phyloP scores from a whole-genome alignment of 1,140 invertebrate species.

The Tribolium madens region DNA sequence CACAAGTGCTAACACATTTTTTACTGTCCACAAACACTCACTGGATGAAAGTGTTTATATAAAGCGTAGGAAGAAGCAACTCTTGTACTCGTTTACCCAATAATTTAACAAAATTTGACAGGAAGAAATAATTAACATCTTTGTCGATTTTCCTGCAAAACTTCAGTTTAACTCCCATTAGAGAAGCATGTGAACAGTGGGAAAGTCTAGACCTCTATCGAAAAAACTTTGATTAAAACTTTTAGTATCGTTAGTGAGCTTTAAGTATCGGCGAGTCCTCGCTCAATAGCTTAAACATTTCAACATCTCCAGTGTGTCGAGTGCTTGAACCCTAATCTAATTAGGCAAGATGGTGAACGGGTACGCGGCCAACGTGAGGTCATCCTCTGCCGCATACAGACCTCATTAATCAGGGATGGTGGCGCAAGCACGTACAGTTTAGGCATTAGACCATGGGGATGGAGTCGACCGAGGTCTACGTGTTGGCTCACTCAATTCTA shows the following conservation, averaged over 20 bases:
- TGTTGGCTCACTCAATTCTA: constrained; percentile 13
- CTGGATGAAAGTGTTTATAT: background rate
- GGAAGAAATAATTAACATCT: background rate
- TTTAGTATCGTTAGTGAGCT: background rate
- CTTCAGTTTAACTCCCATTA: background rate
- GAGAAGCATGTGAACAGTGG: background rate
- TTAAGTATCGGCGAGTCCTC: background rate
- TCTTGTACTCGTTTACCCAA: background rate
- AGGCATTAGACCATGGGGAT: constrained; percentile 15
- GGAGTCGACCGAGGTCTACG: background rate
- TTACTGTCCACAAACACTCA: background rate
- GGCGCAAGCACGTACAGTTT: constrained; percentile 31
- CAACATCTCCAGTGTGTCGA: constrained; percentile 17
- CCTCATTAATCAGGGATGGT: constrained; percentile 38
- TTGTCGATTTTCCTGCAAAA: background rate
- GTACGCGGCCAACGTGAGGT: constrained; percentile 35
- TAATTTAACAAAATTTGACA: background rate
- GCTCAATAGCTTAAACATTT: background rate
- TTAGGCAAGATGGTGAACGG: constrained; percentile 36
- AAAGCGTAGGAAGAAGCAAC: background rate
- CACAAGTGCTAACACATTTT: background rate
- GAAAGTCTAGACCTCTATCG: background rate
- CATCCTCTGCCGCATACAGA: constrained; percentile 31
- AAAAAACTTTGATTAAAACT: background rate
- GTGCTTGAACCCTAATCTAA: constrained; percentile 35